Percentiles rank a stretch among this genome's conserved stretches.
Evolutionary conservation across 2,888 invertebrate species (phyloP).

Genomic region (Pachycephus smyrnensis): DNA sequence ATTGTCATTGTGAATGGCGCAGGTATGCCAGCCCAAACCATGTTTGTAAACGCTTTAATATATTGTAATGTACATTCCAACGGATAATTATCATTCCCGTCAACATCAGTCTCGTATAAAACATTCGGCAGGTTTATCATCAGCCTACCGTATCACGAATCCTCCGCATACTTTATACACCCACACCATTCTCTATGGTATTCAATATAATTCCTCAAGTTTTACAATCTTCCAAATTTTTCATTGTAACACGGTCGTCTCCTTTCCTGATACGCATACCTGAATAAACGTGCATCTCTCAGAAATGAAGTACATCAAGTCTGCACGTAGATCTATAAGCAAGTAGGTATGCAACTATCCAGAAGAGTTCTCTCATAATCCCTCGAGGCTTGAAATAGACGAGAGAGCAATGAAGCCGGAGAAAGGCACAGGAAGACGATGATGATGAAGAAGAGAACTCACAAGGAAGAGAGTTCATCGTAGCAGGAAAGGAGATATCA

Average conservation of each 20-base stretch:
- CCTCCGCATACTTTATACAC: background rate
- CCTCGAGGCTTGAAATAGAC: background rate
- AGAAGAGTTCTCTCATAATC: background rate
- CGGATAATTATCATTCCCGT: slow-evolving; percentile 1
- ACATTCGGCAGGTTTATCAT: slow-evolving; percentile 1
- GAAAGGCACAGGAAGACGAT: background rate
- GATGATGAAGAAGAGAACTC: background rate
- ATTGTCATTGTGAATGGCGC: slow-evolving; percentile 9
- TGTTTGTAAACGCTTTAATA: slow-evolving; percentile 27
- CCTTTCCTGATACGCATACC: slow-evolving; percentile 12
- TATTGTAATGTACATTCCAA: slow-evolving; percentile 22
- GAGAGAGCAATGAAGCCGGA: background rate
- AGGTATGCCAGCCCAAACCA: slow-evolving; percentile 31
- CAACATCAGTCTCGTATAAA: background rate
- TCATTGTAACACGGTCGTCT: slow-evolving; percentile 2
- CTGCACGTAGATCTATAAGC: background rate
- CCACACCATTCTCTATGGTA: background rate
- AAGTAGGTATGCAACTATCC: background rate
- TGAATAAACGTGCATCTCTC: slow-evolving; percentile 12
- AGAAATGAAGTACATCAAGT: slow-evolving; percentile 3
- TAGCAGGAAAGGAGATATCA: slow-evolving; percentile 24
- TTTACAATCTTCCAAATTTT: background rate
- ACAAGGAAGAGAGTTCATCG: slow-evolving; percentile 1
- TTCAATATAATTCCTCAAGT: background rate
- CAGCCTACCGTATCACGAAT: slow-evolving; percentile 6